phyloP scores from a whole-genome alignment of 2,113 vertebrate species.

The Tenebrosternarchus preto region DNA sequence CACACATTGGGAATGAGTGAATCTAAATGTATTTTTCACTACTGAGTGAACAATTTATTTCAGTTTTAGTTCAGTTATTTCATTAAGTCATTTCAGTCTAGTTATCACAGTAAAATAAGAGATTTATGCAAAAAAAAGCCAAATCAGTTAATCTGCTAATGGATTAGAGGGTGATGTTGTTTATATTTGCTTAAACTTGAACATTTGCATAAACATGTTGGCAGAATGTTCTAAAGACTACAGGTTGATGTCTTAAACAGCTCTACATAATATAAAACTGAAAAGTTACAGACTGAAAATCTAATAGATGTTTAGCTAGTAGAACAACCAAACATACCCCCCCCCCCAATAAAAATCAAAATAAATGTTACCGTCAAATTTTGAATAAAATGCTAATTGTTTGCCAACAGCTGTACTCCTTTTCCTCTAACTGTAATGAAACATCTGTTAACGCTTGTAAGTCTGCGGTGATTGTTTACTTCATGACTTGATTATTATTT shows the following conservation, averaged over 20 bases:
- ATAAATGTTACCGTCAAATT: conserved; percentile 1
- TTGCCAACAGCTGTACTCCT: not conserved
- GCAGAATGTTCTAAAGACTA: not conserved
- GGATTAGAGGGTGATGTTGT: not conserved
- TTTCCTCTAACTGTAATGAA: not conserved
- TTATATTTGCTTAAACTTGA: not conserved
- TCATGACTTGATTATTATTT: conserved; percentile 4
- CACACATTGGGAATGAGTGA: conserved; percentile 71
- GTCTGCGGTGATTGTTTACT: not conserved
- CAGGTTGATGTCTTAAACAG: conserved; percentile 4
- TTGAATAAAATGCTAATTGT: conserved; percentile 3
- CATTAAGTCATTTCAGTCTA: not conserved
- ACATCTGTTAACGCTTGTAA: not conserved
- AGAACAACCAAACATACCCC: not conserved
- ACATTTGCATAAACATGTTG: not conserved
- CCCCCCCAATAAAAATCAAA: not conserved
- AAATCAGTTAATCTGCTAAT: not conserved
- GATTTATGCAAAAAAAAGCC: not conserved
- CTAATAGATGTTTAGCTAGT: conserved; percentile 6
- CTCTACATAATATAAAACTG: not conserved
- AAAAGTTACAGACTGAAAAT: not conserved
- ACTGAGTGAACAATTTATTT: conserved; percentile 54
- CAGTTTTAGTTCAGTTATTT: conserved; percentile 47
- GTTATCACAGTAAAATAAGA: conserved; percentile 46
- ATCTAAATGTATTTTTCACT: conserved; percentile 57